Base-by-base conservation (phyloP, 2,888 invertebrate species). In the Molorchus minor region DNA sequence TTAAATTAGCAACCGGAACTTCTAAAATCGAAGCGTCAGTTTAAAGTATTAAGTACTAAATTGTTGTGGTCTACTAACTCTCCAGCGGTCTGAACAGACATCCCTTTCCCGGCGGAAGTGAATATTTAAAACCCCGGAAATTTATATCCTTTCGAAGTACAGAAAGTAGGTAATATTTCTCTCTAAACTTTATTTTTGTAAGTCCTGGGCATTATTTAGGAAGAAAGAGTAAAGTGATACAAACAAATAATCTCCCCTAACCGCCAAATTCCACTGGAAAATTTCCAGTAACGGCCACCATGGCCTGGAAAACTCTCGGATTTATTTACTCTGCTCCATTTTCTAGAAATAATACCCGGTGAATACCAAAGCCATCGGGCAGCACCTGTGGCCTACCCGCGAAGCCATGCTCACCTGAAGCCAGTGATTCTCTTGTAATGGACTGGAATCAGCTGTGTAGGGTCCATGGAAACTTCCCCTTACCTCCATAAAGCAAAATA, bases 311-410 rank as follows among this genome's bases (percentile, higher is more conserved):
- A 68, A n/a, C n/a, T n/a, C 69, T 61, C 65, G 75, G 76, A 76
- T 76, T 79, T 78, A 79, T 77, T 75, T 73, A 77, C 76, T 77
- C 75, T 72, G 75, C 71, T 76, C 76, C 75, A 77, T 77, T 77
- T 75, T 76, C 75, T 75, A 75, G 77, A 78, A 77, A 79, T 79
- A 77, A 79, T 77, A 75, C 77, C 72, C 72, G 70, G 67, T 69
- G 73, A 76, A 75, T 76, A 75, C 74, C 73, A 71, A n/a, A 71
- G 71, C 71, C 70, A 70, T 68, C 68, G 70, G 56, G 62, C 65
- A 66, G 71, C 78, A 79, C 78, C 78, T 78, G 78, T 69, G 77
- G 65, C 75, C 71, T 30, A 68, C 70, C 33, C 8, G 19, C 36
- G 16, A n/a, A n/a, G n/a, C n/a, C n/a, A n/a, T n/a, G n/a, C n/a